phyloP scores from a whole-genome alignment of 2,888 invertebrate genomes.

The Eupithecia inturbata region DNA sequence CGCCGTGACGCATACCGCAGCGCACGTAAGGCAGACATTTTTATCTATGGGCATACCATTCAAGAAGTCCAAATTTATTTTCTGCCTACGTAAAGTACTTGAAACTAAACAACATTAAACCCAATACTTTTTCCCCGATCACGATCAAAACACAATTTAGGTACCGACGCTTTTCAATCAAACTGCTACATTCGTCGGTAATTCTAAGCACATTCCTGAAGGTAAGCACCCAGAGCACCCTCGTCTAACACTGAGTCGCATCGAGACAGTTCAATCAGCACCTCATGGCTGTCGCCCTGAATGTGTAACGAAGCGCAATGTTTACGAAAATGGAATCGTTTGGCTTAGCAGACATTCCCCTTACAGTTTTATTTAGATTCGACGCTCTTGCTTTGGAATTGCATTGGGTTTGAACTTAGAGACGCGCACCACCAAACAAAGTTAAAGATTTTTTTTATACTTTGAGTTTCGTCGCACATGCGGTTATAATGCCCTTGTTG shows the following conservation, averaged over 20 bases:
- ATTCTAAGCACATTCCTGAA: conserved; percentile 30
- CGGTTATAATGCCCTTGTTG: not conserved
- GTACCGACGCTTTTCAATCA: conserved; percentile 6
- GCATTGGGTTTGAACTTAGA: conserved; percentile 17
- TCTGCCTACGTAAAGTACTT: not conserved
- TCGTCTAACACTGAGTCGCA: conserved; percentile 34
- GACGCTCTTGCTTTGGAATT: conserved; percentile 28
- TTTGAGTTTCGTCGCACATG: not conserved
- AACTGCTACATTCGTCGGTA: conserved; percentile 12
- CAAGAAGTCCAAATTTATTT: not conserved
- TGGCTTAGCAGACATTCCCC: conserved; percentile 42
- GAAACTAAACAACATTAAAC: not conserved
- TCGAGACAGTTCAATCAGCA: conserved; percentile 55
- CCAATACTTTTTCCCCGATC: not conserved
- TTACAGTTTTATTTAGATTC: conserved; percentile 41
- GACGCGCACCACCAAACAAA: not conserved
- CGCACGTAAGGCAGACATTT: too few relatives aligned
- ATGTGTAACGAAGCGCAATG: conserved; percentile 55
- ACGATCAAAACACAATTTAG: conserved; percentile 5
- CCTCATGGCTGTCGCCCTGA: conserved; percentile 52
- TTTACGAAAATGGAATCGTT: conserved; percentile 51
- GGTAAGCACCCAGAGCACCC: conserved; percentile 30
- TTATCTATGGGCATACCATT: not conserved
- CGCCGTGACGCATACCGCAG: too few relatives aligned
- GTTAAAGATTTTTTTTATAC: not conserved